Base-by-base conservation (phyloP, 2,888 invertebrate species). In the Hirtodrosophila trivittata region DNA sequence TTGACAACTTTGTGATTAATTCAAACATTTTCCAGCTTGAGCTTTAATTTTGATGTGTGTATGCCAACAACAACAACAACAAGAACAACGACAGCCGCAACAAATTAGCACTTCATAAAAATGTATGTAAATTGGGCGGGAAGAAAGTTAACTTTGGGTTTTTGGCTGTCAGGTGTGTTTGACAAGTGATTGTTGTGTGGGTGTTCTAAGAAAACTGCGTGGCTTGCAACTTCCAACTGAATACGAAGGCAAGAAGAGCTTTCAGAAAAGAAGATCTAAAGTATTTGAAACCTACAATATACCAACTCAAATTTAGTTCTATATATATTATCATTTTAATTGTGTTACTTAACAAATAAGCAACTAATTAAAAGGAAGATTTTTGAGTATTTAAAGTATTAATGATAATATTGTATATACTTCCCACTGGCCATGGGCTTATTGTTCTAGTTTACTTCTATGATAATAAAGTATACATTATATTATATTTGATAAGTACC, bases 1-100 rank as follows among this genome's bases (percentile, higher is more conserved):
- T 82, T 75, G 80, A 82, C 83, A 85, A 85, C 70, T 85, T 73
- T 66, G 83, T 68, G 73, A 85, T 87, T 82, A 85, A 66, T 72
- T 64, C 64, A 77, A 82, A 43, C 69, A 84, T 84, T 76, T 63
- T 56, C 41, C 56, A 76, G 56, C 55, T 66, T 42, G 42, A 54
- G 54, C 71, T 46, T 62, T 59, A 10, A 66, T 82, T 86, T 77
- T 70, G 71, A 18, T 59, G 75, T 77, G 50, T 46, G 41, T 49
- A 1, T 14, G 35, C 25, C 30, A 50, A 60, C 52, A 64, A 52
- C 47, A 21, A 21, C 18, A 21, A 21, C 18, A 21, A 21, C 18
- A 21, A 21, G 2, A 21, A 21, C 18, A 21, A n/a, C n/a, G n/a
- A n/a, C n/a, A n/a, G n/a, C n/a, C 41, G 54, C 45, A 66, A 43